Conservation (phyloP, 2,888 invertebrate species). For the Leptinotarsa peninsularis region DNA sequence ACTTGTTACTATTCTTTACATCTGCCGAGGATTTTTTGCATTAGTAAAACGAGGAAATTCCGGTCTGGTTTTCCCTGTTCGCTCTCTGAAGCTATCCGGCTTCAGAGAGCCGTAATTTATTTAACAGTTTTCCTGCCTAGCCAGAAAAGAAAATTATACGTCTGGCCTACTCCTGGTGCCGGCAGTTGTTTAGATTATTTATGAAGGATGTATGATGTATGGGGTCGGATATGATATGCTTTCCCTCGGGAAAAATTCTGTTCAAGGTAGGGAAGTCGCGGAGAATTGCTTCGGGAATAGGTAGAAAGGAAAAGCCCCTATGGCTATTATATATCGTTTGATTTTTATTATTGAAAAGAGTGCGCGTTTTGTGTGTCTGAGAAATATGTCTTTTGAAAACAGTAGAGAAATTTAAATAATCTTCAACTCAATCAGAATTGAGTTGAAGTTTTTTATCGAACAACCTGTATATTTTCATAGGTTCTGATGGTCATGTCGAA, state of each 20-base stretch:
- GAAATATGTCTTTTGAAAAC: too few relatives aligned
- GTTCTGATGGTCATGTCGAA: too few relatives aligned
- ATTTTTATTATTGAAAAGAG: too few relatives aligned
- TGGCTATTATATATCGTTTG: too few relatives aligned
- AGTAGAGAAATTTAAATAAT: too few relatives aligned
- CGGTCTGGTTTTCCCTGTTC: constrained; percentile 3
- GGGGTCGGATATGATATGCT: constrained; percentile 9
- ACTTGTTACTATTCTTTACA: neutral
- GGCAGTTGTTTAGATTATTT: constrained; percentile 25
- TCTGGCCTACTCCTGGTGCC: constrained; percentile 26
- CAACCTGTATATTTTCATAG: too few relatives aligned
- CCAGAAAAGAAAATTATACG: constrained; percentile 25
- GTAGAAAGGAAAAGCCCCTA: neutral
- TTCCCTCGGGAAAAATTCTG: neutral
- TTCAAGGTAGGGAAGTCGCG: neutral
- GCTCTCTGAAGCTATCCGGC: neutral
- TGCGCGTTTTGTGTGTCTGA: too few relatives aligned
- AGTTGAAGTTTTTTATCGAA: too few relatives aligned
- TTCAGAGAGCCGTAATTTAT: constrained; percentile 13
- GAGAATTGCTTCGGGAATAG: neutral
- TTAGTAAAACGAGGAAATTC: constrained; percentile 12
- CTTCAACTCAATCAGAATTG: too few relatives aligned
- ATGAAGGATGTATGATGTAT: constrained; percentile 19
- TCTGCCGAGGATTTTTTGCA: constrained; percentile 8
- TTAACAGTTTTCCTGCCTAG: constrained; percentile 21